Evolutionary conservation across 2,888 invertebrate species (phyloP), one percentile per base, ranked within the genome.

Genomic region (Diaperis boleti): DNA sequence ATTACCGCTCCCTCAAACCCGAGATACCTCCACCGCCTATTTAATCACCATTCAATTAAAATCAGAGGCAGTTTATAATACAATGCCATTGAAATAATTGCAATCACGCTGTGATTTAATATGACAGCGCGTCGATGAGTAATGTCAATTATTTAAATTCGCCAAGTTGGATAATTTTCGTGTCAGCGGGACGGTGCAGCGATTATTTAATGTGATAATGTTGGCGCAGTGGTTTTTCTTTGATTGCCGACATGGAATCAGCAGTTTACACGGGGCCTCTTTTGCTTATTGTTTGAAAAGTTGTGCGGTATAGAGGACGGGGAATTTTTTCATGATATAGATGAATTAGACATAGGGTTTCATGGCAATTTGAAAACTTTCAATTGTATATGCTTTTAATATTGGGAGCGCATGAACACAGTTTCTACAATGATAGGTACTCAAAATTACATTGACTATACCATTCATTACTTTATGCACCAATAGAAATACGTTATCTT

Each of bases 31-130:
- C 2, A 29, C 14, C 55, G 55, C 55, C 55, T 14, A 17, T 31
- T 33, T 49, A 49, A 49, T 49, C 35, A 13, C 18, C 11, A 55
- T 55, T 55, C 42, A 55, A 55, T 55, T 55, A 55, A 54, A 55
- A 55, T 54, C 20, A 20, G 17, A 17, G 18, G 33, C 10, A 31
- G 31, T 29, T 55, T 44, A 56, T 39, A 45, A 56, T 56, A 45
- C 56, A 56, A 56, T 45, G 17, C 42, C 42, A 29, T 5, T 31
- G 33, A 14, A 56, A 56, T 56, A 56, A 56, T 45, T 20, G 56
- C 56, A 44, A 56, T 56, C 54, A 29, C 11, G 41, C n/a, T 50
- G 14, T 37, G 54, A 41, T 54, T 54, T 54, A 54, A 39, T 29
- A 41, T 18, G 26, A 26, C 37, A 35, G 15, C 17, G 8, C 7